These are phyloP conservation scores for Odontomachus brunneus DNA, from an alignment of 1,140 invertebrate genomes.

Conservation along the genomic window DNA sequence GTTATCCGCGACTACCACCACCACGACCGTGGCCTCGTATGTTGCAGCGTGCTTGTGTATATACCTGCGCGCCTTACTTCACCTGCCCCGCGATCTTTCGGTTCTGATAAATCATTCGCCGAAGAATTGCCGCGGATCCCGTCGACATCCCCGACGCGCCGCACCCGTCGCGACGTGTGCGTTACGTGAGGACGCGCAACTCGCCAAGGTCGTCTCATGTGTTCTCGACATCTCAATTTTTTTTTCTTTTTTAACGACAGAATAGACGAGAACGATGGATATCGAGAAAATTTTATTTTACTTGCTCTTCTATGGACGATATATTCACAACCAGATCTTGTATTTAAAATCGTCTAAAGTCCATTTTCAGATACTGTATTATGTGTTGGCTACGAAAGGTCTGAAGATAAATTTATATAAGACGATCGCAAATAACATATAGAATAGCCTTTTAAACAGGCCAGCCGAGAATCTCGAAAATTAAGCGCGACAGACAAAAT, in stretches of 20 bases:
- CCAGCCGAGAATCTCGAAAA: no score
- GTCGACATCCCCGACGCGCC: slow-evolving; percentile 66
- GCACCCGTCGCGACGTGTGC: slow-evolving; percentile 18
- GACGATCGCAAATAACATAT: no score
- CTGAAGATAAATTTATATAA: no score
- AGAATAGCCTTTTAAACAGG: no score
- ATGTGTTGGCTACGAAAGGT: no score
- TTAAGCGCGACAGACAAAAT: no score
- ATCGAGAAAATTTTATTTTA: no score
- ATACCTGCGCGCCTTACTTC: slow-evolving; percentile 58
- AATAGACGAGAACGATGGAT: neutral
- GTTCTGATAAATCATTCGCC: slow-evolving; percentile 79
- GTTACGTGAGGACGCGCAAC: slow-evolving; percentile 38
- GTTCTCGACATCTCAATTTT: neutral
- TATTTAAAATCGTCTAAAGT: no score
- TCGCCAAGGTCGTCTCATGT: slow-evolving; percentile 27
- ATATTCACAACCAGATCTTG: no score
- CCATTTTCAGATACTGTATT: no score
- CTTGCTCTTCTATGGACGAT: no score
- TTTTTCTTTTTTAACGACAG: neutral
- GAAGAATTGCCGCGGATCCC: slow-evolving; percentile 65
- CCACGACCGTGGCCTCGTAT: slow-evolving; percentile 42
- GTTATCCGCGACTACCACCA: slow-evolving; percentile 61
- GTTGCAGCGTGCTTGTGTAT: slow-evolving; percentile 2
- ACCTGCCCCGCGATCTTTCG: slow-evolving; percentile 79